Evolutionary conservation across 2,113 vertebrate genomes (phyloP), one percentile per base, ranked within the genome.

Genomic region (Calidris pugnax): DNA sequence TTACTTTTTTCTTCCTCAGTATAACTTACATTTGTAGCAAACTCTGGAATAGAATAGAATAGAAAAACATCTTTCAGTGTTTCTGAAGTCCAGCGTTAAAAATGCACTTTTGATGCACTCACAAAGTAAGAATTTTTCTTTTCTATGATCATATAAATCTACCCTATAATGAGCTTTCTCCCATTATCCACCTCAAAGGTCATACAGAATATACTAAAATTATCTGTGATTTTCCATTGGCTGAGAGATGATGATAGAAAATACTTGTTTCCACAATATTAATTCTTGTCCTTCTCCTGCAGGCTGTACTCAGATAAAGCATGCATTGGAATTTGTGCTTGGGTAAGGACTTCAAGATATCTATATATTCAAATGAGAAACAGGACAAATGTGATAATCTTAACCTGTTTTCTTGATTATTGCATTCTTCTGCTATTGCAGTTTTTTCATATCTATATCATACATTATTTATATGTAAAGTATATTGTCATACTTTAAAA

Each of bases 281-380:
- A 92, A 75, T 64, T 48, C 33, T 77, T 84, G 20, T 79, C 5
- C 12, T 79, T 60, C 41, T 56, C 19, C 37, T 67, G 15, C 21
- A 71, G 67, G 37, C 14, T 90, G 84, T 89, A 43, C 43, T 83
- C 20, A 75, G 68, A 66, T 75, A 75, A 95, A 91, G 60, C 2
- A 3, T 33, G 8, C 4, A 13, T 7, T 30, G 14, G 15, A 56
- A 53, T 79, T 77, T 93, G 68, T 92, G 72, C 85, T 60, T 68
- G 7, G 7, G 7, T 93, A 94, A 92, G 43, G 48, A 72, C 35
- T 94, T 92, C 9, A 67, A 86, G 86, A 68, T 89, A 87, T 37
- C n/a, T 84, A 41, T 92, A 55, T 78, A 78, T 86, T 90, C 45
- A 81, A 93, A 94, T 69, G 35, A 90, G 69, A 81, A 86, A 56